These are phyloP conservation scores for Gallinago nigripennis DNA, from an alignment of 2,797 vertebrate genomes.

Conservation along the genomic window DNA sequence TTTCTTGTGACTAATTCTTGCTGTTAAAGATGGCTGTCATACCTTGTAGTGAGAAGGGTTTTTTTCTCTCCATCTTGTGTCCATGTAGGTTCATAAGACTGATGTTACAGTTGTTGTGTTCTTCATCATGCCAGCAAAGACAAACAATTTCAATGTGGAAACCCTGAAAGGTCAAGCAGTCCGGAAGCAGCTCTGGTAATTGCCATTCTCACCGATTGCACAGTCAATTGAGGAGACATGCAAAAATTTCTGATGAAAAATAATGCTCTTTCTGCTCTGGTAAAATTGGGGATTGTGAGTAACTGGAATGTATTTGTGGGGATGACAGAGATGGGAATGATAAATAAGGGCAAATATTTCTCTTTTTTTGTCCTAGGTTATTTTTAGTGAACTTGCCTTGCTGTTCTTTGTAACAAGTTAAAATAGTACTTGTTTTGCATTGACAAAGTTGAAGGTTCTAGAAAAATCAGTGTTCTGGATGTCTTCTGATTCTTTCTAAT, in stretches of 20 bases:
- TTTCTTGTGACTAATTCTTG: neutral
- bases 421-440: neutral
- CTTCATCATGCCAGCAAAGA: constrained; percentile 97
- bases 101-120: constrained; percentile 93
- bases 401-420: neutral
- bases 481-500: neutral
- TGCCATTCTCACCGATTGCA: neutral
- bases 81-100: constrained; percentile 86
- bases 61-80: neutral
- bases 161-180: constrained; percentile 94
- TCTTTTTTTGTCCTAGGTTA: neutral
- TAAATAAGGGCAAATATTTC: neutral
- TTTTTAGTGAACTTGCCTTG: neutral
- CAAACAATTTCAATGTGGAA: constrained; percentile 98
- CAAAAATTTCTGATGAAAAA: neutral
- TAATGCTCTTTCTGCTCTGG: neutral
- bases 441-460: neutral
- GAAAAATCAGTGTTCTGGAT: neutral
- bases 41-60: neutral
- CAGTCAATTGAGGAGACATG: neutral
- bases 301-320: neutral
- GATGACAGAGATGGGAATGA: neutral
- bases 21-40: neutral
- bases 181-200: constrained; percentile 94
- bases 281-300: neutral